A percentile compares a stretch with the other conserved stretches of the same genome.
phyloP scores from a whole-genome alignment of 2,888 invertebrate genomes.

The Ichneumon xanthorius region DNA sequence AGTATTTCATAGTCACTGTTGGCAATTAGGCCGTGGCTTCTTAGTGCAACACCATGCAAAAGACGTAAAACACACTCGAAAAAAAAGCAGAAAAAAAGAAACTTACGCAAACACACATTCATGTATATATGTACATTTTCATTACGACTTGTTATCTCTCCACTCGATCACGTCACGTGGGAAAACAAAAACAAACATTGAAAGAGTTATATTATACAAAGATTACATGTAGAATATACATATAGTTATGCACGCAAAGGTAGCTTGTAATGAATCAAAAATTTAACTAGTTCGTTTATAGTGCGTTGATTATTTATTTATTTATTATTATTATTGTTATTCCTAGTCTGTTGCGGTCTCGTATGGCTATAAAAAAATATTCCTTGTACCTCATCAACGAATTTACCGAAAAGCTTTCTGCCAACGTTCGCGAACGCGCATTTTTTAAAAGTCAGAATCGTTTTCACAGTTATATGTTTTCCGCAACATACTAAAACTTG shows the following conservation, averaged over 20 bases:
- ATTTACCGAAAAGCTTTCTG: conserved; percentile 28
- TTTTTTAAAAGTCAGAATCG: neutral
- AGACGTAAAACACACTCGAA: conserved; percentile 4
- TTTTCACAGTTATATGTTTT: conserved; percentile 55
- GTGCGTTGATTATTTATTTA: conserved; percentile 65
- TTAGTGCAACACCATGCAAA: conserved; percentile 49
- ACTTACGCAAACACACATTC: neutral
- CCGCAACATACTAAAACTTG: conserved; percentile 66
- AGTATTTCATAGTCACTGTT: conserved; percentile 39
- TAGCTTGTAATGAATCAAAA: conserved; percentile 59
- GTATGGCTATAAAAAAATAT: conserved; percentile 49
- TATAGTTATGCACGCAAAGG: conserved; percentile 69
- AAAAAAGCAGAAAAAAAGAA: conserved; percentile 18
- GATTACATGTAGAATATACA: conserved; percentile 46
- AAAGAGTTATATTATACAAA: conserved; percentile 35
- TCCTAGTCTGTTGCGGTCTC: conserved; percentile 62
- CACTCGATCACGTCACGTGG: conserved; percentile 51
- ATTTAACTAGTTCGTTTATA: conserved; percentile 53
- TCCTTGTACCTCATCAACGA: conserved; percentile 44
- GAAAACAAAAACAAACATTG: conserved; percentile 41
- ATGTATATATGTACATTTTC: conserved; percentile 70
- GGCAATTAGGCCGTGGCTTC: conserved; percentile 68
- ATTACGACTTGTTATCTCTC: conserved; percentile 61
- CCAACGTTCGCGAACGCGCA: conserved; percentile 12
- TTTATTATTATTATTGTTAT: neutral